Evolutionary conservation across 2,888 invertebrate genomes (phyloP).

Genomic region (Unio delphinus): DNA sequence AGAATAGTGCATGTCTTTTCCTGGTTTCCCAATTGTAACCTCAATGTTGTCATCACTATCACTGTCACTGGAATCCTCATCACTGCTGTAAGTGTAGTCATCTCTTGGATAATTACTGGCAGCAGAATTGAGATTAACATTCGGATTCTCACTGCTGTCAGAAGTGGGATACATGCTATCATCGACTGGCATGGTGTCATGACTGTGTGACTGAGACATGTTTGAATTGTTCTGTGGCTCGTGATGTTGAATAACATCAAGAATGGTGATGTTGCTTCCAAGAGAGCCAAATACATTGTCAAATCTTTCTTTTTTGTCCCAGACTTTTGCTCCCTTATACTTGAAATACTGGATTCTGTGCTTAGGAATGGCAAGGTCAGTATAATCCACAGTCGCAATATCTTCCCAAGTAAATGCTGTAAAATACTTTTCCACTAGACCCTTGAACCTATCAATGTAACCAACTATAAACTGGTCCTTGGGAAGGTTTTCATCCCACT

Average conservation of each 20-base stretch:
- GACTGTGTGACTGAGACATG: constrained; percentile 5
- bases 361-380: constrained; percentile 72
- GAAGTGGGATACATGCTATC: background rate
- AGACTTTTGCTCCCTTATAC: constrained; percentile 71
- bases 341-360: constrained; percentile 74
- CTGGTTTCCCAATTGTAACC: constrained; percentile 41
- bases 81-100: constrained; percentile 29
- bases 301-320: constrained; percentile 72
- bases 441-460: constrained; percentile 72
- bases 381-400: constrained; percentile 70
- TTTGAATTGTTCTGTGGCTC: constrained; percentile 17
- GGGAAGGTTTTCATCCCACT: constrained; percentile 71
- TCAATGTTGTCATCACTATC: constrained; percentile 53
- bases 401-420: constrained; percentile 73
- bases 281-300: constrained; percentile 73
- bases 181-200: constrained; percentile 19
- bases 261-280: constrained; percentile 63
- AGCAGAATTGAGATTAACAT: too few species aligned
- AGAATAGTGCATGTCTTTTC: constrained; percentile 9
- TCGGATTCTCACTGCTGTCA: background rate
- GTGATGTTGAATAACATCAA: constrained; percentile 61
- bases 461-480: constrained; percentile 70
- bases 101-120: background rate
- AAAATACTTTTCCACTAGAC: constrained; percentile 73
- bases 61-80: constrained; percentile 19